A percentile compares a stretch with the other conserved stretches of the same genome.
Evolutionary conservation across 2,797 vertebrate genomes (phyloP).

Genomic region (Dermochelys coriacea): DNA sequence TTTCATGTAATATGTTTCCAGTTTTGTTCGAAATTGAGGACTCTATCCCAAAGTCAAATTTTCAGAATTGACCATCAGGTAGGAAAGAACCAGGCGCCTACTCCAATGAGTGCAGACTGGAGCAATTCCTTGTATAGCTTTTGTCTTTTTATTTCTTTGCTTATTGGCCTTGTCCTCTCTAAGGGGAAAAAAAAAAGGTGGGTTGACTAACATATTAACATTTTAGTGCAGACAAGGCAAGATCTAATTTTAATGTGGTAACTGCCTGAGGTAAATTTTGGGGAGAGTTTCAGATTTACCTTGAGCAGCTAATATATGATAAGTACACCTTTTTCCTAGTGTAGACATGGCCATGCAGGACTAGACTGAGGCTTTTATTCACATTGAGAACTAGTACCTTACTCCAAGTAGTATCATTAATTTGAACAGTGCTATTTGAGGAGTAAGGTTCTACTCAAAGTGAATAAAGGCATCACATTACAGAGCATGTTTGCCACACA

Average conservation of each 20-base stretch:
- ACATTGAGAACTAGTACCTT: not conserved
- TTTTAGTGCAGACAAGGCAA: not conserved
- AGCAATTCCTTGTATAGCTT: not conserved
- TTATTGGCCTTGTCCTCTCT: not conserved
- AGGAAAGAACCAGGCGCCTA: not conserved
- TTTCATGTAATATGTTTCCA: not conserved
- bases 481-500: not conserved
- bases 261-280: not conserved
- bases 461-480: not conserved
- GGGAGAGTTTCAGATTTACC: not conserved
- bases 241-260: not conserved
- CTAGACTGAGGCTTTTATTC: not conserved
- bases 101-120: not conserved
- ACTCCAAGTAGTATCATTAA: not conserved
- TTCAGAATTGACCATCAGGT: not conserved
- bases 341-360: not conserved
- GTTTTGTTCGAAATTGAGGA: not conserved
- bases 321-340: not conserved
- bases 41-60: not conserved
- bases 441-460: not conserved
- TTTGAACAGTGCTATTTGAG: not conserved
- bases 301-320: not conserved
- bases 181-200: not conserved
- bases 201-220: not conserved
- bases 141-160: not conserved